Conservation (phyloP, 1,140 invertebrate genomes). For the Calephelis nemesis region DNA sequence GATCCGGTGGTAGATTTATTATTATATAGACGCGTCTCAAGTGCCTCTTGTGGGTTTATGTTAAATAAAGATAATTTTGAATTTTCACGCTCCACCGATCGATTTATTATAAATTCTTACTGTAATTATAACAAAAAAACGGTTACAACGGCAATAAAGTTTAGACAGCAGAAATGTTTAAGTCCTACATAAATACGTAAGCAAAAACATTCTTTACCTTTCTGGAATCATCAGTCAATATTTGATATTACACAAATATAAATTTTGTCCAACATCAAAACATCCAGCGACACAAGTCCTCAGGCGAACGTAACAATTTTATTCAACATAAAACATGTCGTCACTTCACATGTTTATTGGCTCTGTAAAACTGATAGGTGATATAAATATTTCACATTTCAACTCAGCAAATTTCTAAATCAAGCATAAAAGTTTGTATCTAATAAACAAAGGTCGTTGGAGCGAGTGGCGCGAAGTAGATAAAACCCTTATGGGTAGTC, state of each 20-base stretch:
- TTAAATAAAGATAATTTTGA: no score
- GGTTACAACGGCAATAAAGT: no score
- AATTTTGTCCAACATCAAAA: background rate
- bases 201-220: no score
- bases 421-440: slow-evolving; percentile 45
- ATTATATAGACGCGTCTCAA: no score
- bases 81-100: no score
- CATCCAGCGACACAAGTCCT: background rate
- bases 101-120: no score
- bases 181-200: no score
- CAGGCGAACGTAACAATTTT: slow-evolving; percentile 41
- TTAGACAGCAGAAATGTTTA: no score
- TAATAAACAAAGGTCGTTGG: slow-evolving; percentile 57
- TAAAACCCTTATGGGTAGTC: slow-evolving; percentile 60
- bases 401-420: slow-evolving; percentile 30
- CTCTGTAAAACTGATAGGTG: slow-evolving; percentile 44
- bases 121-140: no score
- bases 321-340: slow-evolving; percentile 46
- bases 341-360: slow-evolving; percentile 46
- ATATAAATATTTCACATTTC: slow-evolving; percentile 42
- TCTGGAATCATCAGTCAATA: background rate
- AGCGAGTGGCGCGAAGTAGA: slow-evolving; percentile 55
- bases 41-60: no score
- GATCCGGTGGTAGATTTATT: no score
- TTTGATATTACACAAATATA: background rate